A percentile compares a stretch with the other conserved stretches of the same genome.
phyloP scores from a whole-genome alignment of 37 sponge, comb jelly and placozoan genomes.

The Chondrosia reniformis region DNA sequence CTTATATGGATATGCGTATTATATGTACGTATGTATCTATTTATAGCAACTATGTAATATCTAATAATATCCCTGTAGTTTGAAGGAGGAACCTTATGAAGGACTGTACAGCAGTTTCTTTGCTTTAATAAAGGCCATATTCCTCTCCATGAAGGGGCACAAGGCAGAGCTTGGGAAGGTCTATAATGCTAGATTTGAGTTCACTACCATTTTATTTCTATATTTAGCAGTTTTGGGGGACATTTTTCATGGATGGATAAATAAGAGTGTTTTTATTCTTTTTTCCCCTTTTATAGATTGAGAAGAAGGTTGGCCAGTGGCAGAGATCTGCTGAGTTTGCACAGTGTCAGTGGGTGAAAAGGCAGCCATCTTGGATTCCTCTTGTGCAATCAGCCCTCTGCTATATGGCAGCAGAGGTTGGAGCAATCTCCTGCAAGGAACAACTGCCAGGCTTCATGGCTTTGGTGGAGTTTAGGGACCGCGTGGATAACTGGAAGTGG shows the following conservation, averaged over 20 bases:
- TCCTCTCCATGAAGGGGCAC: constrained; percentile 38
- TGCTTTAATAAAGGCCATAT: constrained; percentile 38
- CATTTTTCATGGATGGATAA: not conserved
- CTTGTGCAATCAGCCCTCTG: constrained; percentile 57
- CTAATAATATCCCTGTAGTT: constrained; percentile 22
- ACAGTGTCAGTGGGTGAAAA: constrained; percentile 39
- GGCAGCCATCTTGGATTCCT: constrained; percentile 51
- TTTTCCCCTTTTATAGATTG: constrained; percentile 6
- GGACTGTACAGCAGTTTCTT: constrained; percentile 60
- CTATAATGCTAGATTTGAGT: not conserved
- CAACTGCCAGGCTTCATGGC: constrained; percentile 70
- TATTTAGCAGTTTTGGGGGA: not conserved
- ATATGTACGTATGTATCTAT: constrained; percentile 31
- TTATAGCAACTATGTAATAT: not conserved
- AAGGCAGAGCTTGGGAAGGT: constrained; percentile 71
- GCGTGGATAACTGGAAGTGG: constrained; percentile 86
- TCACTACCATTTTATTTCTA: not conserved
- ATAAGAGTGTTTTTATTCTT: not conserved
- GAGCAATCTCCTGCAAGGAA: constrained; percentile 59
- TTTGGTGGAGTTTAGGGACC: constrained; percentile 70
- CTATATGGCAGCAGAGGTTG: constrained; percentile 74
- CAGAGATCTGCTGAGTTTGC: constrained; percentile 44
- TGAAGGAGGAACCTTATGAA: constrained; percentile 30
- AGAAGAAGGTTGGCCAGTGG: constrained; percentile 33
- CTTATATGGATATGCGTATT: not conserved